A percentile compares a stretch with the other conserved stretches of the same genome.
Evolutionary conservation across 2,797 vertebrate genomes (phyloP).

Genomic region (Rhinatrema bivittatum): DNA sequence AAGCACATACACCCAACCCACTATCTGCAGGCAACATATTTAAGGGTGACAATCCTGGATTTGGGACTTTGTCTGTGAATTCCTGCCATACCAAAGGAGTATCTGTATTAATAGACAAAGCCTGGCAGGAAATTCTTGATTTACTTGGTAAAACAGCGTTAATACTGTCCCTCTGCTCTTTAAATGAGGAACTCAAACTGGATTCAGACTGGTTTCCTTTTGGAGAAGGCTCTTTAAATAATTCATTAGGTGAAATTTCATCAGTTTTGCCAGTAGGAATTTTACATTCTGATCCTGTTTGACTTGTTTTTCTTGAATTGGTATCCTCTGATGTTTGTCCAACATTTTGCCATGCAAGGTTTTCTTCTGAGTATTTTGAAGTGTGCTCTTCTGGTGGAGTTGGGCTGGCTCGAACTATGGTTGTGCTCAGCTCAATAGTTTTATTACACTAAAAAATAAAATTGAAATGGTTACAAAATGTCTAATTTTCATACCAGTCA

Average conservation of each 20-base stretch:
- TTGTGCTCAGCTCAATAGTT: slow-evolving; percentile 76
- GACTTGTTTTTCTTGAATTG: background rate
- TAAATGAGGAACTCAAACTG: too few relatives aligned
- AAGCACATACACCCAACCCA: slow-evolving; percentile 29
- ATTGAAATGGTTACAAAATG: slow-evolving; percentile 5
- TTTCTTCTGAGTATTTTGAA: slow-evolving; percentile 15
- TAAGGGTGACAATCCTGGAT: slow-evolving; percentile 10
- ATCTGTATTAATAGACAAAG: background rate
- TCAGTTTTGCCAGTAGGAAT: slow-evolving; percentile 8
- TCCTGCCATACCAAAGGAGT: background rate
- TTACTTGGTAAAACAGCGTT: slow-evolving; percentile 12
- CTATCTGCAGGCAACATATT: background rate
- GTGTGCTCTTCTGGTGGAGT: slow-evolving; percentile 56
- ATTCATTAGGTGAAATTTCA: slow-evolving; percentile 2
- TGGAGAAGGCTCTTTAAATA: background rate
- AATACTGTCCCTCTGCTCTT: slow-evolving; percentile 8
- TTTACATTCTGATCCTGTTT: slow-evolving; percentile 14
- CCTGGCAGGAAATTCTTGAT: background rate
- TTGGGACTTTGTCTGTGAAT: slow-evolving; percentile 3
- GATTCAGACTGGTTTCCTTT: slow-evolving; percentile 9
- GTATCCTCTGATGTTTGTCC: background rate
- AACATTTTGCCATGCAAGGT: slow-evolving; percentile 8
- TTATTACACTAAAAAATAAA: slow-evolving; percentile 57
- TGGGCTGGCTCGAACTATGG: slow-evolving; percentile 80
- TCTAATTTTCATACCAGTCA: background rate